These are phyloP conservation scores for Cyanoramphus novaezelandiae DNA, from an alignment of 2,113 vertebrate species.

Conservation along the genomic window DNA sequence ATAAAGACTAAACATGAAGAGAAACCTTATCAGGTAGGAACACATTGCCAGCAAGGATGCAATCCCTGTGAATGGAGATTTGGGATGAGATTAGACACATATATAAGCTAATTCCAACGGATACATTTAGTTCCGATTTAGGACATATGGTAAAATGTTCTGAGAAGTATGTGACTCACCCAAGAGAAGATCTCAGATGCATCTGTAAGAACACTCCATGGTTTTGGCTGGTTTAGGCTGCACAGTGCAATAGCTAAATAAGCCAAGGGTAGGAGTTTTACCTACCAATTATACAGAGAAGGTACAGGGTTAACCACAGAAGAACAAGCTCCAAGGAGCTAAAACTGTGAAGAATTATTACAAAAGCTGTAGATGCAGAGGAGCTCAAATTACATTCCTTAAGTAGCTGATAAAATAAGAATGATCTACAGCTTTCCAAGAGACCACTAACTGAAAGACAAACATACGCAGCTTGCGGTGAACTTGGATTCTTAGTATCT, in stretches of 20 bases:
- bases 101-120: neutral
- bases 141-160: neutral
- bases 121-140: neutral
- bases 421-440: neutral
- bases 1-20: neutral
- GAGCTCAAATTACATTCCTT: conserved; percentile 12
- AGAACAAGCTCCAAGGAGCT: neutral
- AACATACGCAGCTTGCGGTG: neutral
- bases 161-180: neutral
- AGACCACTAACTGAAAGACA: neutral
- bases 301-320: neutral
- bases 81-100: neutral
- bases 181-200: neutral
- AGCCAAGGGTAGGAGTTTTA: neutral
- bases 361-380: neutral
- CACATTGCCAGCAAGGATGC: neutral
- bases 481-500: neutral
- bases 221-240: neutral
- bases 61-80: neutral
- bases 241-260: neutral
- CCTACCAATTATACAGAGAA: neutral
- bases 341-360: neutral
- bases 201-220: neutral
- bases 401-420: conserved; percentile 27
- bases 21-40: neutral